phyloP scores from a whole-genome alignment of 2,888 invertebrate species.

The Hanleya hanleyi region DNA sequence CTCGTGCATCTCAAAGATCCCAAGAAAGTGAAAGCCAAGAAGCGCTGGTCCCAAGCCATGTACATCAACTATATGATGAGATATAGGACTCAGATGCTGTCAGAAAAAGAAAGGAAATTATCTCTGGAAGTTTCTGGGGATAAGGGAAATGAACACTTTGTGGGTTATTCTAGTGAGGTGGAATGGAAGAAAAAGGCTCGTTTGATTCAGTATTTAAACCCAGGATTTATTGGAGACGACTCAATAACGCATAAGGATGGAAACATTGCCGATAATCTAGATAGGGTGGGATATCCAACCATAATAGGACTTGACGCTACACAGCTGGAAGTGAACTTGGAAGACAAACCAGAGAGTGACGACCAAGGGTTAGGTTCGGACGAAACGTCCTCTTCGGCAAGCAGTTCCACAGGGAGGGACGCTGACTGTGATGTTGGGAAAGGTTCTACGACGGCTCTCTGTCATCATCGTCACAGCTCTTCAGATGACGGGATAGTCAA shows the following conservation, averaged over 20 bases:
- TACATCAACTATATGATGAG: constrained; percentile 55
- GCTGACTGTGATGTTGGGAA: constrained; percentile 11
- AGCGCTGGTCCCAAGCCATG: constrained; percentile 45
- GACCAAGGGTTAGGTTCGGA: constrained; percentile 32
- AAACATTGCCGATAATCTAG: constrained; percentile 6
- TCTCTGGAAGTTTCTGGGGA: too few species aligned
- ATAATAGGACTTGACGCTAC: constrained; percentile 11
- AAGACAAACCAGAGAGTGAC: constrained; percentile 15
- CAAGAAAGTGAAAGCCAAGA: constrained; percentile 38
- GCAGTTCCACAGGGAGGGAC: constrained; percentile 21
- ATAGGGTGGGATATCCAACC: constrained; percentile 21
- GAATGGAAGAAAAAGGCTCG: not conserved
- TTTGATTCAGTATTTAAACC: not conserved
- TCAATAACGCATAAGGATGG: not conserved
- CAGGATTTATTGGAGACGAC: not conserved
- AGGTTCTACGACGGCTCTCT: not conserved
- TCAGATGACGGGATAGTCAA: constrained; percentile 1
- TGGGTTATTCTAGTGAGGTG: not conserved
- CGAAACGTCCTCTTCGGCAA: constrained; percentile 26
- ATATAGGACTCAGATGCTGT: constrained; percentile 26
- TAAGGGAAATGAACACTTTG: not conserved
- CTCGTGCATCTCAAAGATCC: constrained; percentile 46
- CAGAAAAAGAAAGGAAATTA: not conserved
- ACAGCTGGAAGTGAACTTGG: not conserved
- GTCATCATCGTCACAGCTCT: not conserved